Conservation (phyloP, 2,797 vertebrate genomes). For the Tinamus major region DNA sequence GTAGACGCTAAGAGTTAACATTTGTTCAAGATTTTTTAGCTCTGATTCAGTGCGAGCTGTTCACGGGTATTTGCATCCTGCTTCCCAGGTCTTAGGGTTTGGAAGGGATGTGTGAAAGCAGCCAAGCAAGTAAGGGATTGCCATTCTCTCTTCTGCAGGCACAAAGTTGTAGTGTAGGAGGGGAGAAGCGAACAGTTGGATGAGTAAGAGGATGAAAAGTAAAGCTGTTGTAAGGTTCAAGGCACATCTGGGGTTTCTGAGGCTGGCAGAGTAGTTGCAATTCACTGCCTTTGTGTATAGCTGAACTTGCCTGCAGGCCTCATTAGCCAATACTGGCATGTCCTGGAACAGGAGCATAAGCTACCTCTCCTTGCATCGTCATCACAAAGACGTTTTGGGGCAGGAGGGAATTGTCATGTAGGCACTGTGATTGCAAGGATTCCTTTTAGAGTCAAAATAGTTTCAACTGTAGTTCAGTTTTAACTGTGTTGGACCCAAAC, state of each 20-base stretch:
- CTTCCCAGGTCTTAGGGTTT: background rate
- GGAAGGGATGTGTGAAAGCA: background rate
- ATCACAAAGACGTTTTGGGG: background rate
- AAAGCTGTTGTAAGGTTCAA: background rate
- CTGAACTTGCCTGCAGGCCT: background rate
- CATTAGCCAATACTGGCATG: background rate
- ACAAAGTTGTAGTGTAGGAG: background rate
- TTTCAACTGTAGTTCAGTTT: background rate
- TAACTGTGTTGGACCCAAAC: background rate
- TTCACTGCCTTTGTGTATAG: background rate
- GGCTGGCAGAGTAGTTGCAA: background rate
- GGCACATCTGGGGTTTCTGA: background rate
- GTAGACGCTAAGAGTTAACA: background rate
- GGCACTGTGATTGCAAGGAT: background rate
- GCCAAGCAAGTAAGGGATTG: background rate
- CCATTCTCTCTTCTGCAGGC: background rate
- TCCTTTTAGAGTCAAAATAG: background rate
- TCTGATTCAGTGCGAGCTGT: background rate
- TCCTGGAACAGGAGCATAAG: background rate
- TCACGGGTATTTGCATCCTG: background rate
- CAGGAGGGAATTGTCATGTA: background rate
- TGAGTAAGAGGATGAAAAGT: background rate
- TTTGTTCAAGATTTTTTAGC: background rate
- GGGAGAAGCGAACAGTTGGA: background rate
- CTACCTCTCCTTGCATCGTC: background rate